A percentile compares a stretch with the other conserved stretches of the same genome.
Conservation (phyloP, 1,140 invertebrate species). For the Apis cerana region DNA sequence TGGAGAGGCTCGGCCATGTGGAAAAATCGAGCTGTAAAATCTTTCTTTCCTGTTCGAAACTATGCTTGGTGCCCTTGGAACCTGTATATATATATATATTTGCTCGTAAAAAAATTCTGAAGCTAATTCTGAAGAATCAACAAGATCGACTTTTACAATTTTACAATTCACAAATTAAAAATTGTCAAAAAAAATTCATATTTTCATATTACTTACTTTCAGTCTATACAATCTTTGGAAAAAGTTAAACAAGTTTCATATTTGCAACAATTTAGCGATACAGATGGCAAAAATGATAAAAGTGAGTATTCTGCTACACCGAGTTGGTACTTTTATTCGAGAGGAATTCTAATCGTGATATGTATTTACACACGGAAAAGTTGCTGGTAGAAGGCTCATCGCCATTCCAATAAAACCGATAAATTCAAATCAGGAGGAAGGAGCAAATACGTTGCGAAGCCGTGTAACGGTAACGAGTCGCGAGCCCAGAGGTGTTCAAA, state of each 20-base stretch:
- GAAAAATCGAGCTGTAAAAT: not conserved
- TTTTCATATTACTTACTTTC: too few species aligned
- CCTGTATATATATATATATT: too few species aligned
- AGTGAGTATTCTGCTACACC: not conserved
- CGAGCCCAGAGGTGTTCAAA: not conserved
- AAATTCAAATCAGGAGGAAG: not conserved
- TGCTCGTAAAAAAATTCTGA: not conserved
- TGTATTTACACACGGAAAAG: not conserved
- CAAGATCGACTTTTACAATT: too few species aligned
- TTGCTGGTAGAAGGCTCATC: not conserved
- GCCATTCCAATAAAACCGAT: not conserved
- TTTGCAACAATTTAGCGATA: too few species aligned
- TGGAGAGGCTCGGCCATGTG: not conserved
- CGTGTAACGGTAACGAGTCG: slow-evolving; percentile 11
- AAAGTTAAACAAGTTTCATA: too few species aligned
- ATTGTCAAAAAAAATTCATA: too few species aligned
- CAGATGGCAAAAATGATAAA: too few species aligned
- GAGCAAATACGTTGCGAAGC: not conserved
- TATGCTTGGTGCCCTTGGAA: not conserved
- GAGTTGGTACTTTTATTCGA: not conserved
- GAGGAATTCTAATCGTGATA: not conserved
- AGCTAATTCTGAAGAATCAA: too few species aligned
- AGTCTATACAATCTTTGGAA: too few species aligned
- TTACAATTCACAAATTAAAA: too few species aligned
- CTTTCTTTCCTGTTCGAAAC: not conserved